A percentile compares a stretch with the other conserved stretches of the same genome.
Conservation (phyloP, 1,140 invertebrate species). For the Aphelenchoides avenae region DNA sequence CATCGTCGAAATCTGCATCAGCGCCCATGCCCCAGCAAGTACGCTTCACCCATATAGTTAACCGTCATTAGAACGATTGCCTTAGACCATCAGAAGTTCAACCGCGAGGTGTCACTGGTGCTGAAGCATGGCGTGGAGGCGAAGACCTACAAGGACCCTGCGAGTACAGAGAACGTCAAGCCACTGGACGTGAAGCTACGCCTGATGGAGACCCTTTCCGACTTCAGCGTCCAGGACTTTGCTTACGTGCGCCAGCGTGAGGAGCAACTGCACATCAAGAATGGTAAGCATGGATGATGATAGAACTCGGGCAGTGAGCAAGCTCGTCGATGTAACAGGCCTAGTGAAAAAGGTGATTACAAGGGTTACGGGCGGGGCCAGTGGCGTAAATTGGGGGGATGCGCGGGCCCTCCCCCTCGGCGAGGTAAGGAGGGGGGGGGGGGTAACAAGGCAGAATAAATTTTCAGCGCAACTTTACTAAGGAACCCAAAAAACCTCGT, state of each 20-base stretch:
- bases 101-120: slow-evolving; percentile 78
- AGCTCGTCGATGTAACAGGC: too few relatives aligned
- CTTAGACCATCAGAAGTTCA: slow-evolving; percentile 73
- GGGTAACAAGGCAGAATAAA: too few relatives aligned
- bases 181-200: slow-evolving; percentile 94
- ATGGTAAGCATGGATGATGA: too few relatives aligned
- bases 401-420: too few relatives aligned
- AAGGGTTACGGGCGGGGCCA: too few relatives aligned
- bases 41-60: slow-evolving; percentile 59
- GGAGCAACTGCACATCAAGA: slow-evolving; percentile 97
- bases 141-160: slow-evolving; percentile 82
- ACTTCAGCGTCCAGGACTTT: slow-evolving; percentile 95
- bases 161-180: slow-evolving; percentile 83
- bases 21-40: slow-evolving; percentile 76
- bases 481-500: too few relatives aligned
- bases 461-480: too few relatives aligned
- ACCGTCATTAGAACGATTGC: slow-evolving; percentile 29
- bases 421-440: too few relatives aligned
- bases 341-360: too few relatives aligned
- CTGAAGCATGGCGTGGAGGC: slow-evolving; percentile 94
- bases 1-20: slow-evolving; percentile 93
- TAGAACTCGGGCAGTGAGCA: slow-evolving; percentile 13
- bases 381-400: too few relatives aligned
- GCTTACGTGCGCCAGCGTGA: slow-evolving; percentile 89
- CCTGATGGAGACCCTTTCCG: slow-evolving; percentile 87